These are phyloP conservation scores for Pandemis cinnamomeana DNA, from an alignment of 2,888 invertebrate species.

Conservation along the genomic window DNA sequence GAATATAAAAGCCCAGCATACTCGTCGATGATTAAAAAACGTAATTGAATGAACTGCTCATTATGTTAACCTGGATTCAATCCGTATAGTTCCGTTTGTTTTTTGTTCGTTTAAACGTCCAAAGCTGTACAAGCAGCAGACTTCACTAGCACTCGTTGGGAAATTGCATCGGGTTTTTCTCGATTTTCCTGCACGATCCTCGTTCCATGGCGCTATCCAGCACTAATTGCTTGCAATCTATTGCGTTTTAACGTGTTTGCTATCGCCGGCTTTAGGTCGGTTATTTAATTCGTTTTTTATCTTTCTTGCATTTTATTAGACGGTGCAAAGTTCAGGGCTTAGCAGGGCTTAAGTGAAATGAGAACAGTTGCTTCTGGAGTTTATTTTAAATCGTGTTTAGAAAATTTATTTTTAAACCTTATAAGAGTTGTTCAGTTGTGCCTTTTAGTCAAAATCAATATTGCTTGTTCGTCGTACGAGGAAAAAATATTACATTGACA, in stretches of 20 bases:
- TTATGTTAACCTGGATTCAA: neutral
- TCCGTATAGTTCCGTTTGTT: neutral
- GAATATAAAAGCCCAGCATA: no score
- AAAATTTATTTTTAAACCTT: neutral
- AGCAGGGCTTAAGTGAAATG: neutral
- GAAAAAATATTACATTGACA: no score
- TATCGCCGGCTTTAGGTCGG: slow-evolving; percentile 56
- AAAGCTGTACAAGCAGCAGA: slow-evolving; percentile 9
- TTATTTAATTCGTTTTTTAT: slow-evolving; percentile 48
- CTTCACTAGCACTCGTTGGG: slow-evolving; percentile 45
- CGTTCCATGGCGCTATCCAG: slow-evolving; percentile 41
- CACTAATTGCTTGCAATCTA: slow-evolving; percentile 76
- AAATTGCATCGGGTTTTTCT: slow-evolving; percentile 50
- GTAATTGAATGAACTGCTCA: neutral
- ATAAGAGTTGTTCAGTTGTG: no score
- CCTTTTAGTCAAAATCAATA: no score
- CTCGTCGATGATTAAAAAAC: neutral
- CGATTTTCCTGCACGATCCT: slow-evolving; percentile 42
- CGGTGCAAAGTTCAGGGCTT: neutral
- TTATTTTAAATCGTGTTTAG: neutral
- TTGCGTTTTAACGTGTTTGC: slow-evolving; percentile 74
- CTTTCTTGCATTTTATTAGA: neutral
- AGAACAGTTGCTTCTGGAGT: neutral
- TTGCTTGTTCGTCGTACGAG: no score
- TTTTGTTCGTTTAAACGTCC: neutral